Base-by-base conservation (phyloP, 2,888 invertebrate species). In the Phyllotreta striolata region DNA sequence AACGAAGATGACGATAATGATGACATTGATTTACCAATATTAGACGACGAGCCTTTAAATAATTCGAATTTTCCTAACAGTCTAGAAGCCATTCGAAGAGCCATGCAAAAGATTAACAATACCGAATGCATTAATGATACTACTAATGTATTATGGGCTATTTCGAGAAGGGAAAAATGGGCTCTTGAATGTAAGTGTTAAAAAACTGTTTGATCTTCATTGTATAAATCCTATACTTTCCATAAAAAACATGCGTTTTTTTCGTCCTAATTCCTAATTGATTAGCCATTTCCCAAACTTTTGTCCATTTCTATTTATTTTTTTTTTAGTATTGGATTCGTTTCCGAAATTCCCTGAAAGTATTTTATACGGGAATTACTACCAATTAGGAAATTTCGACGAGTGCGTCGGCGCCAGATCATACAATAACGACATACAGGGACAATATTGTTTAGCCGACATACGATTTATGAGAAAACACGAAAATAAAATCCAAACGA, bases 311-410 rank as follows among this genome's bases (percentile, higher is more conserved):
- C 34, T 38, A 10, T 35, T 38, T 9, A 6, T 12, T 14, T 9
- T 37, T 10, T 40, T 70, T 73, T 55, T 81, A 91, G 91, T 91
- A 86, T 89, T 89, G 78, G 91, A 91, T 74, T 86, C 91, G 3
- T 88, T 89, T 38, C 88, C 88, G 0, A 91, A 91, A 78, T 87
- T 87, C 40, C 88, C 89, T 0, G 85, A 85, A 70, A 91, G 91
- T 9, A 80, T 91, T 9, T 84, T 90, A 12, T 86, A 86, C 69
- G 90, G 90, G 1, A 86, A 88, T 8, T 84, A 86, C 0, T 89
- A 88, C 80, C 89, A 91, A 67, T 82, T 91, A 67, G 91, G 91
- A 0, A 90, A 91, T 79, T 91, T 87, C 74, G 91, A 91, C 76
- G 89, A 91, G 79, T 91, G 91, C 73, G 80, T 89, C 9, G 0